Evolutionary conservation across 2,888 invertebrate species (phyloP), one percentile per base, ranked within the genome.

Genomic region (Erebia aethiops): DNA sequence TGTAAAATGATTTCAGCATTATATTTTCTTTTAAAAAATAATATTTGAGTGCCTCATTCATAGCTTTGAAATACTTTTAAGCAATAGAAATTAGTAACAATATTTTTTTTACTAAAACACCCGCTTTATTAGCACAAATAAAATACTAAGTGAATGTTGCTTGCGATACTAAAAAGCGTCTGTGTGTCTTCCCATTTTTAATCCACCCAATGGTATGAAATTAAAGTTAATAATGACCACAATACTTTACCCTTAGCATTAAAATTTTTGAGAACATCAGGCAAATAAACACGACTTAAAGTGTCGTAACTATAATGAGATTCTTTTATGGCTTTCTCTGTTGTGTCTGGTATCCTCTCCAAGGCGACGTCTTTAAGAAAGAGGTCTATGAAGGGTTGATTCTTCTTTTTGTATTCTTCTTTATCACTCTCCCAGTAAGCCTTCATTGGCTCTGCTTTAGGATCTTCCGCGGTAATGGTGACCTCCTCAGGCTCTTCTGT

Each of bases 401-500:
- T 86, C 68, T 84, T 87, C 73, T 86, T 85, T 71, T 79, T 77
- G 54, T 85, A 81, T 73, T 85, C 79, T 79, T 86, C 77, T 80
- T 87, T 88, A 75, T 94, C 92, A 77, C 84, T 85, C 79, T 92
- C 91, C 94, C 94, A 94, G 81, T 93, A 94, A 70, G 85, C 89
- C 84, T 83, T 86, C 90, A 89, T 90, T 89, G 90, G 90, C 78
- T 88, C 87, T 75, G 80, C 79, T 81, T 84, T 80, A 71, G 80
- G 76, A 67, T 82, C 77, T 67, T 74, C 76, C 52, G 78, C 75
- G 43, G 81, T 73, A 67, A 80, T 73, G 71, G 74, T 70, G 67
- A 73, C 71, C 75, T 82, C 81, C 72, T 86, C 85, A 4, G 85
- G 77, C 52, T 79, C 80, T 71, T 88, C 87, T 66, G 87, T 83